Base-by-base conservation (phyloP, 2,113 vertebrate species). In the Neolamprologus caudopunctatus region DNA sequence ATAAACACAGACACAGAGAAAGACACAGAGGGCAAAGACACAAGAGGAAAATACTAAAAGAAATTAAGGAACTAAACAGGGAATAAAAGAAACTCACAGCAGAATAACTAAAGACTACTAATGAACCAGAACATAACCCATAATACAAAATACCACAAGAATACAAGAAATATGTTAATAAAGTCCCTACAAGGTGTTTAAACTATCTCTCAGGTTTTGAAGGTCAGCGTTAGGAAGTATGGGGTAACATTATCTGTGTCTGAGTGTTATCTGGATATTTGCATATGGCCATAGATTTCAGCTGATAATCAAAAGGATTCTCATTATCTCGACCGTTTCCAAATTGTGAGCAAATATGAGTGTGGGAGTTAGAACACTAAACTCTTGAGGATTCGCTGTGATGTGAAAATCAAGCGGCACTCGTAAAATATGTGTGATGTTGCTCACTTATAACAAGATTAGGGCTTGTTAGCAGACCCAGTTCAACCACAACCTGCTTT, bases 11-110 rank as follows among this genome's bases (percentile, higher is more conserved):
- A 63, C 58, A 61, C 28, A 11, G 6, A 7, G 16, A 63, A 33
- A 33, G 16, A 11, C 13, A 50, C 47, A 9, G 28, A 61, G 57
- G 28, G 28, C 0, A 61, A 61, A 33, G 2, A 61, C 0, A 3
- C 58, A 33, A 33, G 58, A 63, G 24, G 24, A 24, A 24, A 24
- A 24, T 24, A 24, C 24, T 24, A 24, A 24, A 24, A 24, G 24
- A 24, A 24, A 63, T 7, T 19, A 19, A 63, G 28, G 58, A 63
- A 63, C 16, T 63, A 63, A 63, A 63, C 28, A 19, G 58, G 58
- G 58, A 63, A 63, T 33, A 11, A 3, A 19, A 63, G 58, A 33
- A 11, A 61, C 28, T 63, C 16, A 63, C 58, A 63, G 58, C 28
- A 63, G 28, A 63, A 63, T 63, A 63, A 33, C 58, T 33, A 61